Percentiles rank a stretch among this genome's conserved stretches.
These are phyloP conservation scores for Melitaea athalia DNA, from an alignment of 2,888 invertebrate species.

Conservation along the genomic window DNA sequence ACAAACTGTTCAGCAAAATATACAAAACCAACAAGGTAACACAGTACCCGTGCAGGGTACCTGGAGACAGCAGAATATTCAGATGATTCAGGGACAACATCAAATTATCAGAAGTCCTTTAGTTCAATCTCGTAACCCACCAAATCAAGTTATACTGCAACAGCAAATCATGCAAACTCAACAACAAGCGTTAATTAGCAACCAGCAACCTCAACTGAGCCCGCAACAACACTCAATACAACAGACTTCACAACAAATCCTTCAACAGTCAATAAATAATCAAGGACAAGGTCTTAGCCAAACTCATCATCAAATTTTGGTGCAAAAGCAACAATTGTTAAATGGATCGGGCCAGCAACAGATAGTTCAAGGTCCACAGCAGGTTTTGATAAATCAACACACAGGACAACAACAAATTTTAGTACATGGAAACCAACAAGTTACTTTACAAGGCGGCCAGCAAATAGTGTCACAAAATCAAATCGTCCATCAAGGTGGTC, in stretches of 20 bases:
- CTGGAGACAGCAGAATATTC: constrained; percentile 79
- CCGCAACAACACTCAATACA: constrained; percentile 81
- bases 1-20: constrained; percentile 74
- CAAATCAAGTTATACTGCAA: constrained; percentile 80
- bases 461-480: constrained; percentile 76
- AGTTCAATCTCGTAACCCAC: constrained; percentile 73
- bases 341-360: constrained; percentile 80
- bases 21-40: constrained; percentile 66
- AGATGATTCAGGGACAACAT: constrained; percentile 80
- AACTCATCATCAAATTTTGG: constrained; percentile 76
- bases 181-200: constrained; percentile 73
- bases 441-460: constrained; percentile 73
- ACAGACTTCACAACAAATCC: constrained; percentile 82
- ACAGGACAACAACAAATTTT: constrained; percentile 77
- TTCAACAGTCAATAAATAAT: constrained; percentile 82
- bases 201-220: constrained; percentile 74
- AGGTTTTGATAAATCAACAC: constrained; percentile 76
- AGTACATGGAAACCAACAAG: constrained; percentile 78
- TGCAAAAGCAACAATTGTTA: constrained; percentile 82
- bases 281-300: constrained; percentile 78
- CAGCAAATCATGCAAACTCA: constrained; percentile 83
- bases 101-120: constrained; percentile 76
- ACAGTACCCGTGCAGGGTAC: constrained; percentile 67
- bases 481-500: constrained; percentile 76
- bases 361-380: constrained; percentile 78